Evolutionary conservation across 2,113 vertebrate genomes (phyloP).

Genomic region (Cairina moschata): DNA sequence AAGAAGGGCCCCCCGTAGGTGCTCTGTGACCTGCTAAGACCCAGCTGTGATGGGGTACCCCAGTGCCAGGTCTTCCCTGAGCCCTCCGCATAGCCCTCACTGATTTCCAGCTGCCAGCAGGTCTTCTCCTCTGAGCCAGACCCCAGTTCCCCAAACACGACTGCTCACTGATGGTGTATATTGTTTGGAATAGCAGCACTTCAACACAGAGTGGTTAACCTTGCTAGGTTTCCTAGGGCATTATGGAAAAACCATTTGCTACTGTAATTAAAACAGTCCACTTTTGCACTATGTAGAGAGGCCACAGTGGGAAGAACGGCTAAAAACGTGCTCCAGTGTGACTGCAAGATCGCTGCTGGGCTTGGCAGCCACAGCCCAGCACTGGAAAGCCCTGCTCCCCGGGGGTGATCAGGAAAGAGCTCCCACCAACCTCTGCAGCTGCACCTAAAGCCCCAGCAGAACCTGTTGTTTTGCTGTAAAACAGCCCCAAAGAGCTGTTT

Average conservation of each 20-base stretch:
- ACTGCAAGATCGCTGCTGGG: not conserved
- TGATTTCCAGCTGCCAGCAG: not conserved
- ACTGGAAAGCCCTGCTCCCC: not conserved
- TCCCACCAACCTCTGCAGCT: not conserved
- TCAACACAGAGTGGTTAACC: not conserved
- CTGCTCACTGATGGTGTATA: not conserved
- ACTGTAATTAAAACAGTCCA: not conserved
- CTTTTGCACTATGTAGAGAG: not conserved
- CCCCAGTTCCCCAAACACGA: not conserved
- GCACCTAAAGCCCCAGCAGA: not conserved
- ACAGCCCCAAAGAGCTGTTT: not conserved
- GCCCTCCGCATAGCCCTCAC: not conserved
- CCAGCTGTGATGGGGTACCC: not conserved
- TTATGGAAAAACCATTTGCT: constrained; percentile 16
- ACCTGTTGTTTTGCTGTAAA: not conserved
- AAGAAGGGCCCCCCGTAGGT: not conserved
- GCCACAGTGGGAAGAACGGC: not conserved
- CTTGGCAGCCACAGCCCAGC: not conserved
- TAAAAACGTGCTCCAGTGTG: not conserved
- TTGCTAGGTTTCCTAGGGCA: not conserved
- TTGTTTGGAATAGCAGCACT: not conserved
- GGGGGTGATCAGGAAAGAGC: not conserved
- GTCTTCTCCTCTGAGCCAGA: not conserved
- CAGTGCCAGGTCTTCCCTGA: not conserved
- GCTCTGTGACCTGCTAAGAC: not conserved